Base-by-base conservation (phyloP, 1,140 invertebrate species). In the Acyrthosiphon pisum region DNA sequence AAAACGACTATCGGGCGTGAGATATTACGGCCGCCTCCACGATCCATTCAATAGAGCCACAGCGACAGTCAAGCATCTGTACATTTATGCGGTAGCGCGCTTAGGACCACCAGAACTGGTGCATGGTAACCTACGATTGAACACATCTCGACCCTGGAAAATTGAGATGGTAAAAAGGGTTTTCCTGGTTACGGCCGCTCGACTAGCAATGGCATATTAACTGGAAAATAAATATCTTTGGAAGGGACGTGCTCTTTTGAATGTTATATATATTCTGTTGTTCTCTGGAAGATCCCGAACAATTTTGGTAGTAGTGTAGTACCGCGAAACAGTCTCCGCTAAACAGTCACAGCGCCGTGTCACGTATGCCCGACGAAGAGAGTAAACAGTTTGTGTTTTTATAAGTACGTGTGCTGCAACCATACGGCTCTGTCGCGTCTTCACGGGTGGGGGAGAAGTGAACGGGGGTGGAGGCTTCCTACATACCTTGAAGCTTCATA, bases 391-490 rank as follows among this genome's bases (percentile, higher is more conserved):
- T 22, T 53, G 50, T 22, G 20, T 53, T 50, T 46, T 22, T 23
- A 53, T 53, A 53, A 53, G 20, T 53, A 53, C 50, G 22, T 22
- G 22, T 22, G 6, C 20, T 22, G 6, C 3, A 53, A 22, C 20
- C 50, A 22, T 22, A 53, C 50, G 6, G 30, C n/a, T 20, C 60
- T 2, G 14, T 4, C 4, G n/a, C 1, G n/a, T 76, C 18, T 76
- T 18, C 60, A 6, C 11, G n/a, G n/a, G n/a, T 0, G n/a, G n/a
- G 6, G 20, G 0, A 76, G 20, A 0, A 76, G 4, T 6, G 1
- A 76, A n/a, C 41, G 41, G 41, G 1, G 41, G 41, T 2, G n/a
- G 14, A 14, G 4, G 6, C 30, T 7, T n/a, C 14, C 30, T 22
- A 0, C 4, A 53, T 53, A 53, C 22, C 22, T 53, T 18, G 6